These are phyloP conservation scores for Xanthorhoe spadicearia DNA, from an alignment of 2,888 invertebrate species.

Conservation along the genomic window DNA sequence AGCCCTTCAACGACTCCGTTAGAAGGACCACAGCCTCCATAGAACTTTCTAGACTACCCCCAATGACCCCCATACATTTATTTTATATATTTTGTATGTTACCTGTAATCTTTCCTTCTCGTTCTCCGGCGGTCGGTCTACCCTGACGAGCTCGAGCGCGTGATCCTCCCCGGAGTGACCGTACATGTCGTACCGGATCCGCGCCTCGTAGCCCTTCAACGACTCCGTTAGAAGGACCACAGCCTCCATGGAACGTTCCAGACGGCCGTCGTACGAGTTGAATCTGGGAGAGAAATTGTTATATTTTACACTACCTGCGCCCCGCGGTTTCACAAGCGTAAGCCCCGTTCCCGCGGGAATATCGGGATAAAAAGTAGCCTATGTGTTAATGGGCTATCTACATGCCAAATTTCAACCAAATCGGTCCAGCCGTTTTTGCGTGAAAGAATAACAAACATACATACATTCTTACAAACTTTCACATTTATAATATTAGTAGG, in stretches of 20 bases:
- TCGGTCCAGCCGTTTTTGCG: no score
- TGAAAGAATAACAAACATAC: no score
- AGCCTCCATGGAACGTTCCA: slow-evolving; percentile 96
- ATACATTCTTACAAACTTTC: no score
- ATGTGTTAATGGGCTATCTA: no score
- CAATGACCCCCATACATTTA: no score
- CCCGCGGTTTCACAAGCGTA: no score
- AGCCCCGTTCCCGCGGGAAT: no score
- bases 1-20: slow-evolving; percentile 96
- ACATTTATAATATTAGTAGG: no score
- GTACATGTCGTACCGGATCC: slow-evolving; percentile 95
- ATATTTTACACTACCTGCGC: no score
- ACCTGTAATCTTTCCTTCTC: slow-evolving; percentile 94
- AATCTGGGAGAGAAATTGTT: slow-evolving; percentile 83
- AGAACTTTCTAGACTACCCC: slow-evolving; percentile 95
- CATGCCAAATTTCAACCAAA: no score
- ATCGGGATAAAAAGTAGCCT: no score
- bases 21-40: slow-evolving; percentile 95
- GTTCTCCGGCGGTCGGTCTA: slow-evolving; percentile 90
- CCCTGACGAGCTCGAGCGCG: slow-evolving; percentile 88
- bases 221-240: slow-evolving; percentile 96
- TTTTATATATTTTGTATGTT: no score
- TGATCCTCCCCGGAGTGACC: slow-evolving; percentile 97
- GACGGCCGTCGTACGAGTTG: slow-evolving; percentile 96
- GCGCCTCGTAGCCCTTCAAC: slow-evolving; percentile 93